Percentiles rank a stretch among this genome's conserved stretches.
phyloP scores from a whole-genome alignment of 2,113 vertebrate genomes.

The Paralichthys olivaceus region DNA sequence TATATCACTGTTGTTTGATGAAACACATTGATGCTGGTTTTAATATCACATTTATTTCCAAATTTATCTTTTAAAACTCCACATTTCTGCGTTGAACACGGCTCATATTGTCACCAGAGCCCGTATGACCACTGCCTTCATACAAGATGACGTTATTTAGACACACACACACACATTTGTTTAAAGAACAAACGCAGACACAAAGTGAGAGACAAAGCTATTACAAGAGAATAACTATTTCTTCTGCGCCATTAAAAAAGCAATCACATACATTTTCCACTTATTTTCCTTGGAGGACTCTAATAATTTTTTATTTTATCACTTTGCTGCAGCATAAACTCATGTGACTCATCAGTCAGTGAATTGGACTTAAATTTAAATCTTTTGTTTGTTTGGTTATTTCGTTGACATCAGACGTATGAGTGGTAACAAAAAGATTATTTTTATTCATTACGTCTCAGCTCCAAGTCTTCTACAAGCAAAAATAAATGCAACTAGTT shows the following conservation, averaged over 20 bases:
- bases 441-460: neutral
- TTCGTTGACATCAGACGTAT: neutral
- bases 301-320: neutral
- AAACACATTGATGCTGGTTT: no score
- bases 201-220: neutral
- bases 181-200: neutral
- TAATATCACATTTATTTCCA: no score
- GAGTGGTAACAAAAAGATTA: no score
- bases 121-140: no score
- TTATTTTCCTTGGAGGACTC: neutral
- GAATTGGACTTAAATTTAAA: neutral
- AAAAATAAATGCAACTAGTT: neutral
- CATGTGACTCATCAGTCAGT: neutral
- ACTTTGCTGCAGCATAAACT: neutral
- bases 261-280: neutral
- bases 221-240: neutral
- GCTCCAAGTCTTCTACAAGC: neutral
- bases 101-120: no score
- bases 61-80: no score
- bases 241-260: neutral
- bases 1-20: no score
- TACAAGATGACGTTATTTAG: no score
- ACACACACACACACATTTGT: no score
- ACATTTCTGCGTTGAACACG: no score
- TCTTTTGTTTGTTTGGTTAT: neutral